phyloP scores from a whole-genome alignment of 2,888 invertebrate genomes.

The Sericinus montela region DNA sequence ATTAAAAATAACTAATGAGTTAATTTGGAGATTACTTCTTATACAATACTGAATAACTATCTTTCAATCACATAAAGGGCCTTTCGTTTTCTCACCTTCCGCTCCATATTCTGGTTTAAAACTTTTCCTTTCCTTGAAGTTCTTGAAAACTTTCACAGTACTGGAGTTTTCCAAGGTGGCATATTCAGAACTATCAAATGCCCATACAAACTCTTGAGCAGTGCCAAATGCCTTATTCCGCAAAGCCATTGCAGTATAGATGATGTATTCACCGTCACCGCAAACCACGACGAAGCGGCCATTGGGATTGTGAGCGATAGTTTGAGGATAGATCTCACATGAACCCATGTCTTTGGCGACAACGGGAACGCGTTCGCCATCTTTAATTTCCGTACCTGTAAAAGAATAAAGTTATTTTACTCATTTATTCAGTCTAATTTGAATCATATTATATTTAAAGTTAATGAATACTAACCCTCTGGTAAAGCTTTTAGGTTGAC shows the following conservation, averaged over 20 bases:
- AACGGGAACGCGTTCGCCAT: conserved; percentile 95
- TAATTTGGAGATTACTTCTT: too few relatives aligned
- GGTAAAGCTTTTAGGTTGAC: conserved; percentile 93
- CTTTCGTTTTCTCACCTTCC: conserved; percentile 85
- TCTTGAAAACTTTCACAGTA: conserved; percentile 96
- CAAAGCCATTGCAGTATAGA: conserved; percentile 99
- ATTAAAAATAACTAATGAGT: too few relatives aligned
- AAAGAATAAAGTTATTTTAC: not conserved
- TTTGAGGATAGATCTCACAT: conserved; percentile 99
- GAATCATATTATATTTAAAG: not conserved
- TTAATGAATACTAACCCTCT: conserved; percentile 76
- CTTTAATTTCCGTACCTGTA: conserved; percentile 85
- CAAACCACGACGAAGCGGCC: conserved; percentile 96
- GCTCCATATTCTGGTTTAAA: conserved; percentile 98
- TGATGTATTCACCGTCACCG: conserved; percentile 99
- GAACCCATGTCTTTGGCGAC: conserved; percentile 99
- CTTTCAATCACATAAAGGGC: too few relatives aligned
- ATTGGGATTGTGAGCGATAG: conserved; percentile 98
- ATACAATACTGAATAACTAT: too few relatives aligned
- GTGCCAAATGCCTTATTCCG: conserved; percentile 99
- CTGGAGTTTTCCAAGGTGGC: conserved; percentile 94
- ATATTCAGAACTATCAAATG: conserved; percentile 95
- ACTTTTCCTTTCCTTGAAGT: conserved; percentile 97
- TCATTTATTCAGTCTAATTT: not conserved
- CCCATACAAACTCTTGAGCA: conserved; percentile 99